Evolutionary conservation across 1,140 invertebrate genomes (phyloP).

Genomic region (Drosophila hydei): DNA sequence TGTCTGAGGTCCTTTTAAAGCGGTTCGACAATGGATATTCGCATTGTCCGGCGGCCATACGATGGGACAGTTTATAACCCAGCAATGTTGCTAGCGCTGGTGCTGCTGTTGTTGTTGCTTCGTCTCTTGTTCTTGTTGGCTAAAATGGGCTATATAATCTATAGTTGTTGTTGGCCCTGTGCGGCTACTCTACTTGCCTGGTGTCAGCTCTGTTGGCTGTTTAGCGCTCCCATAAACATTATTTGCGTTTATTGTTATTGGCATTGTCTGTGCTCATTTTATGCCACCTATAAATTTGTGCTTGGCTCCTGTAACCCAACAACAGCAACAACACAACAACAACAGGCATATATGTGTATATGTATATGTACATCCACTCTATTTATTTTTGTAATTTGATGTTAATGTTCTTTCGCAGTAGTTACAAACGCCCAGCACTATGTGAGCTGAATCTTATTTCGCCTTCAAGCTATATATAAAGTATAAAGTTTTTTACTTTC

Average conservation of each 20-base stretch:
- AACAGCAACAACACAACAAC: slow-evolving; percentile 40
- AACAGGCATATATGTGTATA: neutral
- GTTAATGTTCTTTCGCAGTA: slow-evolving; percentile 57
- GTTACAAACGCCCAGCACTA: slow-evolving; percentile 15
- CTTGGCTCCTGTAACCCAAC: slow-evolving; percentile 8
- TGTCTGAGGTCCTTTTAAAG: slow-evolving; percentile 41
- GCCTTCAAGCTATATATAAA: slow-evolving; percentile 15
- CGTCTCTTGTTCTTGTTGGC: slow-evolving; percentile 10
- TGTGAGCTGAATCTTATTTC: slow-evolving; percentile 14
- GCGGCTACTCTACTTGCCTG: neutral
- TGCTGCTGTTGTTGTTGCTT: neutral
- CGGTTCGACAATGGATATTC: slow-evolving; percentile 30
- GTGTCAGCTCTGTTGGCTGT: slow-evolving; percentile 40
- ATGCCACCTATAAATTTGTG: slow-evolving; percentile 74
- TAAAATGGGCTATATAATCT: slow-evolving; percentile 43
- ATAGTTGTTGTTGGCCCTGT: slow-evolving; percentile 27
- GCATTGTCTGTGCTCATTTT: slow-evolving; percentile 75
- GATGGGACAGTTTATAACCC: slow-evolving; percentile 43
- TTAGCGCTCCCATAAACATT: slow-evolving; percentile 78
- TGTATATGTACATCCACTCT: slow-evolving; percentile 26
- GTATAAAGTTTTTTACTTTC: slow-evolving; percentile 29
- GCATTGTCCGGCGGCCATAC: slow-evolving; percentile 45
- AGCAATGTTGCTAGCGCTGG: neutral
- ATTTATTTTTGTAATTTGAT: slow-evolving; percentile 74
- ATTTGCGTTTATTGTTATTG: slow-evolving; percentile 81